phyloP scores from a whole-genome alignment of 2,797 vertebrate genomes.

The Artibeus jamaicensis region DNA sequence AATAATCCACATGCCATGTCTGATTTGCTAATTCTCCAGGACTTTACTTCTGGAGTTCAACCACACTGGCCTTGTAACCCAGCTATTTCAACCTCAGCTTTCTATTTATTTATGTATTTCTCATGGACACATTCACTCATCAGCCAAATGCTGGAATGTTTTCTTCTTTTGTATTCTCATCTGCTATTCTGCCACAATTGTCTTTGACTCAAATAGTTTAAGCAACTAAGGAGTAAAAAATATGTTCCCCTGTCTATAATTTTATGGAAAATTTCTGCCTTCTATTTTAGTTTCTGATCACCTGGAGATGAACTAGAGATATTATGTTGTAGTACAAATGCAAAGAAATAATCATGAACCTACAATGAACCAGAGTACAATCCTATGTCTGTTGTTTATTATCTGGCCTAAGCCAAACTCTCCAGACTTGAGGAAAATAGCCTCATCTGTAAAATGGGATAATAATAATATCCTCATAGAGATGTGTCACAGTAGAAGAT shows the following conservation, averaged over 20 bases:
- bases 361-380: background rate
- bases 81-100: background rate
- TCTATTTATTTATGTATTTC: background rate
- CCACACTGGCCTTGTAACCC: background rate
- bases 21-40: background rate
- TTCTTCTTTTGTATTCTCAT: background rate
- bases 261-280: background rate
- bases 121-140: background rate
- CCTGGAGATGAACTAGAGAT: background rate
- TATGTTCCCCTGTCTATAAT: background rate
- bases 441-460: background rate
- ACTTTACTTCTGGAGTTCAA: background rate
- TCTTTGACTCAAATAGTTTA: background rate
- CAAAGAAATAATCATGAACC: background rate
- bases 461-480: background rate
- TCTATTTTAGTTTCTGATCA: background rate
- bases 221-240: background rate
- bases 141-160: accelerated
- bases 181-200: background rate
- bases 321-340: background rate
- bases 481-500: background rate
- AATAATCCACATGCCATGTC: background rate
- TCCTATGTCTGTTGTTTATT: background rate
- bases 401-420: background rate
- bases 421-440: background rate